These are phyloP conservation scores for Laterallus jamaicensis DNA, from an alignment of 2,113 vertebrate species.

Conservation along the genomic window DNA sequence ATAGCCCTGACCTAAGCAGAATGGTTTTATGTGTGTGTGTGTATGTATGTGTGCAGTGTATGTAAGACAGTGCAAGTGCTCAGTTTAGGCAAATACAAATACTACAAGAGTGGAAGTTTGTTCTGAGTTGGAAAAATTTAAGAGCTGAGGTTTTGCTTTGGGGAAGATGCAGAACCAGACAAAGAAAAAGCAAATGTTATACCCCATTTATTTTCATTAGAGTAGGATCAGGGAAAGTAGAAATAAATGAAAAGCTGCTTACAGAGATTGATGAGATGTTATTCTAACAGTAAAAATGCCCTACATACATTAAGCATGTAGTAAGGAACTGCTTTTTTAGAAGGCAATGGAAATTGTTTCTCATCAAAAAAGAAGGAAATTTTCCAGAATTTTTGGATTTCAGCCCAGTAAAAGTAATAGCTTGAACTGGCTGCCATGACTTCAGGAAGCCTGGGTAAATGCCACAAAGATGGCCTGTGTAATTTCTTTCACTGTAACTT, in stretches of 20 bases:
- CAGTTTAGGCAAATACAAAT: background rate
- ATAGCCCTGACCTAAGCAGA: background rate
- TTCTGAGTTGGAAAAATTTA: background rate
- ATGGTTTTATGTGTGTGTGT: background rate
- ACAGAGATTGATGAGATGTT: background rate
- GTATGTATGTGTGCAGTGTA: accelerated
- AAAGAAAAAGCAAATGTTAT: background rate
- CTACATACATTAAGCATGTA: background rate
- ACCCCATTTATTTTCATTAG: constrained; percentile 46
- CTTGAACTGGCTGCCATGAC: background rate
- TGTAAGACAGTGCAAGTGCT: background rate
- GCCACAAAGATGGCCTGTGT: background rate
- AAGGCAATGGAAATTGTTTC: background rate
- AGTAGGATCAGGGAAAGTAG: background rate
- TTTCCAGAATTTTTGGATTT: background rate
- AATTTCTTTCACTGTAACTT: background rate
- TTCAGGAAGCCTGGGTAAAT: background rate
- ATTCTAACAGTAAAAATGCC: background rate
- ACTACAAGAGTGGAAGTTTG: background rate
- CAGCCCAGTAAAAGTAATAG: background rate
- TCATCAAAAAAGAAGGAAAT: background rate
- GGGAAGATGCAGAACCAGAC: background rate
- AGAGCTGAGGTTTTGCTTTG: background rate
- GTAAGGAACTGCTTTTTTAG: background rate
- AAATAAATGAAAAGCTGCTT: constrained; percentile 17